phyloP scores from a whole-genome alignment of 2,113 vertebrate genomes.

The Pseudonaja textilis region DNA sequence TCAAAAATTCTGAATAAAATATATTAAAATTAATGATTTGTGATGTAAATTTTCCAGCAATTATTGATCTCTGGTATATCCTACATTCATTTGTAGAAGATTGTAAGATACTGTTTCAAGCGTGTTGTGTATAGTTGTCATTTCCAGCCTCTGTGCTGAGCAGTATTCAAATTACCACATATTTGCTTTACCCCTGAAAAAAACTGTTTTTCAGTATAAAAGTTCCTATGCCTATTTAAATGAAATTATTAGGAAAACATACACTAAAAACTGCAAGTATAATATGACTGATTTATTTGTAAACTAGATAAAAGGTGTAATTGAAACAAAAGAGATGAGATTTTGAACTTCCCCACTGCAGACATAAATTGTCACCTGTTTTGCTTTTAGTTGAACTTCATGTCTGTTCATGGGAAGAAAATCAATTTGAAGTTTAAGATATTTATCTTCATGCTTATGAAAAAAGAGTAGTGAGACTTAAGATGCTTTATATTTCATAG shows the following conservation, averaged over 20 bases:
- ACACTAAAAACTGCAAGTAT: conserved; percentile 1
- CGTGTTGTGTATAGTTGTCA: conserved; percentile 80
- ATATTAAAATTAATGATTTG: conserved; percentile 73
- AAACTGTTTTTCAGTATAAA: conserved; percentile 81
- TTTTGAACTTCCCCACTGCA: not conserved
- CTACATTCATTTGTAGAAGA: conserved; percentile 73
- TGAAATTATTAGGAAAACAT: conserved; percentile 84
- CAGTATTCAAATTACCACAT: conserved; percentile 79
- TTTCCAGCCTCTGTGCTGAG: conserved; percentile 78
- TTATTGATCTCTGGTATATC: conserved; percentile 75
- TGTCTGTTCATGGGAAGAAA: not conserved
- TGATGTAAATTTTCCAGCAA: conserved; percentile 72
- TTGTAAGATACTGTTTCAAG: conserved; percentile 75
- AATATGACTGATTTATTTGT: conserved; percentile 40
- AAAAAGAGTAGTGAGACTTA: not conserved
- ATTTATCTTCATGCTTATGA: not conserved
- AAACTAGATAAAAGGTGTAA: not conserved
- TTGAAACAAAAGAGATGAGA: not conserved
- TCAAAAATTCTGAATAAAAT: conserved; percentile 73
- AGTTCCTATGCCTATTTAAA: conserved; percentile 90
- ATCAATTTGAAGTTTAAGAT: not conserved
- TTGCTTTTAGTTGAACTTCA: not conserved
- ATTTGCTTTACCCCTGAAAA: conserved; percentile 72
- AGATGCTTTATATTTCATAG: not conserved
- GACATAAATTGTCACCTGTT: not conserved